These are phyloP conservation scores for Ceratotherium simum DNA, from an alignment of 2,113 vertebrate genomes.

Conservation along the genomic window DNA sequence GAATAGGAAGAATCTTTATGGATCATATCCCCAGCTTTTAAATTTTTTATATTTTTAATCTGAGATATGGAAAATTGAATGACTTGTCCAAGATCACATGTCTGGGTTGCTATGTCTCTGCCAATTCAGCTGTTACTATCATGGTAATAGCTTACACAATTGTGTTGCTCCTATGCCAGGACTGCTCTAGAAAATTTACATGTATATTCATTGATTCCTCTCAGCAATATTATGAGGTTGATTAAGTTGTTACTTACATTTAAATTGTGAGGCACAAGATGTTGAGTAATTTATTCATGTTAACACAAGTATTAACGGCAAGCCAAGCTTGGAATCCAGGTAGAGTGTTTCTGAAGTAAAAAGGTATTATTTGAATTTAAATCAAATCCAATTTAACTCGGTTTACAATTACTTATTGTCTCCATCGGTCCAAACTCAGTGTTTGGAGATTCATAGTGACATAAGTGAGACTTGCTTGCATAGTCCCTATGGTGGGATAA, in stretches of 20 bases:
- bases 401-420: neutral
- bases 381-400: neutral
- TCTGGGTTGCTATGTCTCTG: neutral
- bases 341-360: neutral
- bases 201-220: no score
- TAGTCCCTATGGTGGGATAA: no score
- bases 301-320: neutral
- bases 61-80: neutral
- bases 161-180: no score
- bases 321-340: neutral
- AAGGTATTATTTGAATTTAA: neutral
- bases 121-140: no score
- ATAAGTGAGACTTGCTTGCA: neutral
- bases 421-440: neutral
- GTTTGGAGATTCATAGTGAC: neutral
- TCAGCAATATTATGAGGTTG: no score
- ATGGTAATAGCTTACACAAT: no score
- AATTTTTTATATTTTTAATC: neutral
- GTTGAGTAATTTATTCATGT: neutral
- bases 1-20: neutral
- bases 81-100: neutral
- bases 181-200: no score
- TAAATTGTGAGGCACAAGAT: neutral
- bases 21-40: neutral
- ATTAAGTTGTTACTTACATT: no score